Evolutionary conservation across 2,888 invertebrate species (phyloP).

Genomic region (Antheraea assamensis): DNA sequence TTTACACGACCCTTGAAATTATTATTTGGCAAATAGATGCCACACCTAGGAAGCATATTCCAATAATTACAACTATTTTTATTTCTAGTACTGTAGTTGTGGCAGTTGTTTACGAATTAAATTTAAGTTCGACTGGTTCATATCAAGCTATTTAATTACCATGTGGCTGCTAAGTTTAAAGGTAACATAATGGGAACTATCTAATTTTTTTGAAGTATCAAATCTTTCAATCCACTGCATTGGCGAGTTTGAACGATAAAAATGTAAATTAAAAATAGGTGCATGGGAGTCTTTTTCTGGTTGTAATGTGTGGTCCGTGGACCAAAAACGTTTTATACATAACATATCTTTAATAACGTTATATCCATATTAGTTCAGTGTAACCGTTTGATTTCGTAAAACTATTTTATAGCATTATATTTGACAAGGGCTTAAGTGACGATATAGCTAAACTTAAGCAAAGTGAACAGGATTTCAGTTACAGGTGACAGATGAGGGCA

Average conservation of each 20-base stretch:
- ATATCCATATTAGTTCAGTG: background rate
- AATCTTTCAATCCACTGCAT: background rate
- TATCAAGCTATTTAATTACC: background rate
- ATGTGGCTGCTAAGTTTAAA: background rate
- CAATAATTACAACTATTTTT: no score
- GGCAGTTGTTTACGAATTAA: no score
- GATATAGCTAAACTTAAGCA: no score
- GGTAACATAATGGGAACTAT: background rate
- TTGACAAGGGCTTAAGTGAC: no score
- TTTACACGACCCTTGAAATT: no score
- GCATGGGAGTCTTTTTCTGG: background rate
- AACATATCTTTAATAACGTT: background rate
- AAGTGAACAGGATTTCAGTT: no score
- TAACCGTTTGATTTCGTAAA: background rate
- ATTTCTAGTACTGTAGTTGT: no score
- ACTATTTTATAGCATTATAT: no score
- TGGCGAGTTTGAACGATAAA: background rate
- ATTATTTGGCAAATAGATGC: no score
- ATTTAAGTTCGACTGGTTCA: background rate
- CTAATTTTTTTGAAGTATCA: background rate
- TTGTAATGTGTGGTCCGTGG: background rate
- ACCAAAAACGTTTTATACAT: background rate
- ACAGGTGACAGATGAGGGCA: no score
- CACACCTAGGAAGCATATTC: no score
- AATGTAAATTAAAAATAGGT: background rate